Evolutionary conservation across 2,888 invertebrate genomes (phyloP), one percentile per base, ranked within the genome.

Genomic region (Ochropacha duplaris): DNA sequence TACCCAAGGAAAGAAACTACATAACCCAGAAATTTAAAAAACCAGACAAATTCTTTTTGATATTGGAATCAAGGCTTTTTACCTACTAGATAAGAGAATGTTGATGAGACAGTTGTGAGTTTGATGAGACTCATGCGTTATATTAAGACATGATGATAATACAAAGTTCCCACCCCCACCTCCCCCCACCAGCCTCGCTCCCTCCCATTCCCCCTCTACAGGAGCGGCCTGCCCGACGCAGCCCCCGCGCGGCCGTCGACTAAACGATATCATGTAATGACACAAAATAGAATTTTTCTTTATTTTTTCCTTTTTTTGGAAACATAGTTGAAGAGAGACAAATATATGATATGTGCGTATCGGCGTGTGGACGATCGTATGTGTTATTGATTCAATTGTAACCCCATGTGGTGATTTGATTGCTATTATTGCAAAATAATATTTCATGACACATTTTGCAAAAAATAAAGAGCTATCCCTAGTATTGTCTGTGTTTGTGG

Each of bases 341-440:
- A 81, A 84, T 86, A 83, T 87, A 90, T 92, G 90, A 92, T 92
- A 91, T 92, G 92, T 92, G 92, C 91, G 91, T 90, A 89, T 86
- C 86, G 83, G 84, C 84, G 91, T 90, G 90, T 91, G 90, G 86
- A 88, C 87, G 83, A 88, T 79, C 82, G 86, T 88, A 87, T 90
- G 88, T 88, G 88, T 90, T 89, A 80, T 76, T 83, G 71, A 82
- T 82, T 86, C 76, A 69, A 83, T 79, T 88, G 88, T 89, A 87
- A 86, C 84, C 70, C 74, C 44, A 50, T 62, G 59, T 22, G 64
- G 66, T 72, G 79, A 65, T 61, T 84, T 71, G 79, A 78, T 72
- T 84, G 83, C 80, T 80, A 67, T 76, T 70, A n/a, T n/a, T n/a
- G n/a, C n/a, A n/a, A n/a, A n/a, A n/a, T n/a, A n/a, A n/a, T n/a